phyloP scores from a whole-genome alignment of 2,797 vertebrate species.

The Anomalospiza imberbis region DNA sequence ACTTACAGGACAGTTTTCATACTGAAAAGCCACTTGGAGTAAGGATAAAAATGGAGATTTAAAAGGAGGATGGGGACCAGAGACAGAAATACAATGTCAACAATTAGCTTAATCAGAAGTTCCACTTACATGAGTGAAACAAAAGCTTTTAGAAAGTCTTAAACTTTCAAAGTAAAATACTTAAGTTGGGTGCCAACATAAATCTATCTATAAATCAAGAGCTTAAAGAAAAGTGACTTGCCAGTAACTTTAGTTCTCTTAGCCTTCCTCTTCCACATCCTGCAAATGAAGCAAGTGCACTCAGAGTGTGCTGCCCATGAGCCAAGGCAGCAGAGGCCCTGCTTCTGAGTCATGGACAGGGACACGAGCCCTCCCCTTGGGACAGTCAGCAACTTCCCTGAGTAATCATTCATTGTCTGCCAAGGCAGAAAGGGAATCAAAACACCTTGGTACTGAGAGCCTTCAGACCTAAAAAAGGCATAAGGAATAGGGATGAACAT shows the following conservation, averaged over 20 bases:
- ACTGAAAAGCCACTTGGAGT: not conserved
- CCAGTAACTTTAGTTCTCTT: slow-evolving; percentile 54
- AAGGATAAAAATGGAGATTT: not conserved
- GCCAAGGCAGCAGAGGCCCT: not conserved
- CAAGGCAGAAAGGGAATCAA: not conserved
- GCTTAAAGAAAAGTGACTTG: slow-evolving; percentile 58
- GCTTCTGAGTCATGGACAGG: not conserved
- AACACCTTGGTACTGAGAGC: not conserved
- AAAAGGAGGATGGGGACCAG: not conserved
- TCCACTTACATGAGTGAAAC: not conserved
- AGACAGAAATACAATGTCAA: not conserved
- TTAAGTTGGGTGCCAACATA: not conserved
- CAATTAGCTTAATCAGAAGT: not conserved
- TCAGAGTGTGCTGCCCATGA: not conserved
- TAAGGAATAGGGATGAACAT: not conserved
- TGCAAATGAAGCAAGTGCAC: not conserved
- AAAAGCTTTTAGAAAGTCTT: not conserved
- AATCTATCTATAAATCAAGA: slow-evolving; percentile 22
- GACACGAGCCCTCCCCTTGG: not conserved
- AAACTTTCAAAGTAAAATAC: not conserved
- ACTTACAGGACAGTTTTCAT: not conserved
- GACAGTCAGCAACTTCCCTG: not conserved
- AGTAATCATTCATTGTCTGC: not conserved
- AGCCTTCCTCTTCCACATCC: slow-evolving; percentile 64
- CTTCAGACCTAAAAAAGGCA: not conserved